Evolutionary conservation across 2,797 vertebrate genomes (phyloP).

Genomic region (Aselliscus stoliczkanus): DNA sequence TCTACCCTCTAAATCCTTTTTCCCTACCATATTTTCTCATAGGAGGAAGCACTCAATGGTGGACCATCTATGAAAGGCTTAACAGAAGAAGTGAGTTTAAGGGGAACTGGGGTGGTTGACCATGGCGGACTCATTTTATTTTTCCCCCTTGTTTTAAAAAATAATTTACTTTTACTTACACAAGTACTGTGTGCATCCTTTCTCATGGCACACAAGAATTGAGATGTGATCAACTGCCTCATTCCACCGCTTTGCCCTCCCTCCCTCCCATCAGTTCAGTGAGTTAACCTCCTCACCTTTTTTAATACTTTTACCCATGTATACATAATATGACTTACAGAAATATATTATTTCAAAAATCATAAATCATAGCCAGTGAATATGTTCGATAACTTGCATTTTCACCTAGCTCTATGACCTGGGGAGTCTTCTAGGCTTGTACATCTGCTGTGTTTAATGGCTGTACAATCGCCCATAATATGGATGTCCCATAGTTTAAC

Average conservation of each 20-base stretch:
- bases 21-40: not conserved
- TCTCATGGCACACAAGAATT: not conserved
- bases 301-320: not conserved
- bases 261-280: not conserved
- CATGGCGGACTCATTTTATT: not conserved
- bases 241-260: not conserved
- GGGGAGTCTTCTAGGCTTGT: not conserved
- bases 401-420: not conserved
- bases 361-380: not conserved
- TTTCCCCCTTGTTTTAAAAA: not conserved
- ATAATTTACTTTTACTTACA: not conserved
- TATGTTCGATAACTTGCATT: not conserved
- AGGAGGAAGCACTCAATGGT: not conserved
- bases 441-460: not conserved
- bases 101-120: not conserved
- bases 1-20: not conserved
- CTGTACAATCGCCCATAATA: not conserved
- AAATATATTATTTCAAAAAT: slow-evolving; percentile 9
- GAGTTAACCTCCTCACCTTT: not conserved
- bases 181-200: not conserved
- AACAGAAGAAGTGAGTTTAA: slow-evolving; percentile 19
- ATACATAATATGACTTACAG: not conserved
- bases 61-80: not conserved
- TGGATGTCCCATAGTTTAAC: not conserved
- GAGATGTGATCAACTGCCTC: not conserved